A percentile compares a stretch with the other conserved stretches of the same genome.
These are phyloP conservation scores for Paramuricea clavata DNA, from an alignment of 92 coral and sea anemone species.

Conservation along the genomic window DNA sequence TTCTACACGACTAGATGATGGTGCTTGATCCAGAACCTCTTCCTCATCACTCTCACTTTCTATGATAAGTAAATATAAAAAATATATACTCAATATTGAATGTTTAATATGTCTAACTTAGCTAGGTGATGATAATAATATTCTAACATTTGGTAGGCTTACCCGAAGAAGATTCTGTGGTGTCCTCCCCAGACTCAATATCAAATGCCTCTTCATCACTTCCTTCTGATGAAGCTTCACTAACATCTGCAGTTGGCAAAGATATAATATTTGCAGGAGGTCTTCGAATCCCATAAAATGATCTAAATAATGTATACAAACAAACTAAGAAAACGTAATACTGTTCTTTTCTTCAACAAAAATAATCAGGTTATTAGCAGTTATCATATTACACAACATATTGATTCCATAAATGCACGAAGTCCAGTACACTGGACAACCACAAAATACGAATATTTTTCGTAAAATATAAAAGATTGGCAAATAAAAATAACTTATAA, in stretches of 20 bases:
- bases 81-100: constrained; percentile 7
- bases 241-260: constrained; percentile 1
- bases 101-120: neutral
- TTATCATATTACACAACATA: constrained; percentile 11
- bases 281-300: constrained; percentile 21
- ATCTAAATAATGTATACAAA: constrained; percentile 8
- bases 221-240: constrained; percentile 23
- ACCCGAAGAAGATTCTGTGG: constrained; percentile 10
- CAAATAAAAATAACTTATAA: neutral
- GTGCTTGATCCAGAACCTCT: neutral
- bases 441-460: constrained; percentile 15
- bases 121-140: neutral
- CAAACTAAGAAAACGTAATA: constrained; percentile 7
- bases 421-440: constrained; percentile 33
- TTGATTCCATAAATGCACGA: constrained; percentile 18
- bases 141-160: neutral
- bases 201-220: constrained; percentile 8
- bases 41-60: constrained; percentile 17
- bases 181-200: constrained; percentile 1
- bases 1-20: neutral
- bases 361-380: constrained; percentile 8
- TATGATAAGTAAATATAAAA: constrained; percentile 2
- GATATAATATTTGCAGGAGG: neutral
- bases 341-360: neutral
- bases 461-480: constrained; percentile 12